Base-by-base conservation (phyloP, 2,888 invertebrate species). In the Carpatolechia fugitivella region DNA sequence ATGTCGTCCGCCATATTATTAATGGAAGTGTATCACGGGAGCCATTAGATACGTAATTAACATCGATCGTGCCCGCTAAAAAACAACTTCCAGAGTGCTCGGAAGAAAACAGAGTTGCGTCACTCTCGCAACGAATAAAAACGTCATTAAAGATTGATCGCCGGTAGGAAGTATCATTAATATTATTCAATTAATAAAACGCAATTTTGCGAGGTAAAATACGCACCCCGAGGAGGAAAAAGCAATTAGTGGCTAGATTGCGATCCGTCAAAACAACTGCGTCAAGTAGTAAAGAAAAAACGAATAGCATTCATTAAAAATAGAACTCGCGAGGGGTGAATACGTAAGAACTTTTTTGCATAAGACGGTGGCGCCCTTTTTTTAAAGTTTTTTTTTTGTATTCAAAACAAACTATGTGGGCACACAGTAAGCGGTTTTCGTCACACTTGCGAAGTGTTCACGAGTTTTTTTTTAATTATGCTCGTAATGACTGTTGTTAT, bases 211-310 rank as follows among this genome's bases (percentile, higher is more conserved):
- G 76, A 82, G 76, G 83, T 79, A 79, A 80, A 81, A 78, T 77
- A 77, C 79, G 76, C 84, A 85, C 87, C 88, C 88, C 82, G 80
- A 80, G 74, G 82, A 85, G 86, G 87, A 85, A 89, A 89, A 90
- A 88, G 90, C 89, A 90, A 90, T 90, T 90, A 90, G 90, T 87
- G 89, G 89, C 88, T 89, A 88, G 89, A 90, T 89, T 88, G 90
- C 89, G 78, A 82, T 82, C 88, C 89, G 89, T 89, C 89, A 90
- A 90, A 90, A 90, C 90, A 89, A 90, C 87, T 87, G 87, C 80
- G 86, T 77, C 74, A 81, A 82, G 78, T 79, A 77, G 72, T 76
- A 64, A 82, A 84, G 87, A 87, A 79, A 87, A 87, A 78, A 72
- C 74, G 77, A 79, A 73, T 72, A 82, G 85, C 87, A 85, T 89